Conservation (phyloP, 2,797 vertebrate genomes). For the Tiaroga cobitis region DNA sequence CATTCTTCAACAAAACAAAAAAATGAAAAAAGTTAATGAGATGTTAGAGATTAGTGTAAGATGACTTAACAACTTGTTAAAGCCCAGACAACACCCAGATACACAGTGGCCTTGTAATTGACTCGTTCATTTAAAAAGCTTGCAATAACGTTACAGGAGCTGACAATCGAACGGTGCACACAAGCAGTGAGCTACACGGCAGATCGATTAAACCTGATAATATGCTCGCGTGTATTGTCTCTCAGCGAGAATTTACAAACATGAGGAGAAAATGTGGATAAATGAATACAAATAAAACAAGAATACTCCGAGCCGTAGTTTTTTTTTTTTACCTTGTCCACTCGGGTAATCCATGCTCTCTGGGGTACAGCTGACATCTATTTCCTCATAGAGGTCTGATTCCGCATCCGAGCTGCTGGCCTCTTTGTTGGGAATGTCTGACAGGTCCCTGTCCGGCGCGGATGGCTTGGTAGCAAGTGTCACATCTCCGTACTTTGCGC, state of each 20-base stretch:
- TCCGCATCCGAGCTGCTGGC: constrained; percentile 96
- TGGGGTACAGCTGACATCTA: constrained; percentile 98
- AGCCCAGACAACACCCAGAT: background rate
- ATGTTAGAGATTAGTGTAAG: background rate
- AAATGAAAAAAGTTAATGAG: background rate
- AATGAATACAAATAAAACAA: background rate
- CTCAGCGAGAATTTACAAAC: background rate
- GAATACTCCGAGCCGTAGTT: background rate
- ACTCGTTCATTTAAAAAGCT: constrained; percentile 38
- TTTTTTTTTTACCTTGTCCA: constrained; percentile 83
- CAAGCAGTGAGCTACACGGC: background rate
- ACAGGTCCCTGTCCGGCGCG: constrained; percentile 69
- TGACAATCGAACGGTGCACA: constrained; percentile 3
- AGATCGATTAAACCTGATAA: background rate
- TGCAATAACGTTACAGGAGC: constrained; percentile 11
- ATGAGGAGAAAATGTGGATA: background rate
- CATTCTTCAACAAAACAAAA: background rate
- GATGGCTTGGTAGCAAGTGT: constrained; percentile 78
- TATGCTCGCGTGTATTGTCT: background rate
- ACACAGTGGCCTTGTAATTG: constrained; percentile 15
- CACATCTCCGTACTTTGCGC: constrained; percentile 80
- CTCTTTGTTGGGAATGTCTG: constrained; percentile 83
- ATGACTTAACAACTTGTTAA: constrained; percentile 33
- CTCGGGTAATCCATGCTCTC: constrained; percentile 93
- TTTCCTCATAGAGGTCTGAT: constrained; percentile 99